phyloP scores from a whole-genome alignment of 2,797 vertebrate genomes.

The Nannoperca obscura region DNA sequence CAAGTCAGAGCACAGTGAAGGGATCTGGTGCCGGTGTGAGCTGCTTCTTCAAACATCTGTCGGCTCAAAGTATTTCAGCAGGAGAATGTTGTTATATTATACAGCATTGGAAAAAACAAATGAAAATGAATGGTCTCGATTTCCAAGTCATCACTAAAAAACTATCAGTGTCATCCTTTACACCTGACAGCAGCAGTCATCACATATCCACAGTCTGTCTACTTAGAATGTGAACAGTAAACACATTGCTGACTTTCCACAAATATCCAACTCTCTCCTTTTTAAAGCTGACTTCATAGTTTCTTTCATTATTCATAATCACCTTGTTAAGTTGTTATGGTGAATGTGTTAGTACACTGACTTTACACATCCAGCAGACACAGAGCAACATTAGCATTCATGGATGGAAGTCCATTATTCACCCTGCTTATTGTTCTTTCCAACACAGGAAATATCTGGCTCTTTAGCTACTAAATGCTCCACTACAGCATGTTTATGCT shows the following conservation, averaged over 20 bases:
- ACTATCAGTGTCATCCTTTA: neutral
- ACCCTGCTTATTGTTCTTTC: neutral
- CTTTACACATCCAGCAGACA: no score
- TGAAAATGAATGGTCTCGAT: neutral
- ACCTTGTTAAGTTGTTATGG: neutral
- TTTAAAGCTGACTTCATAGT: neutral
- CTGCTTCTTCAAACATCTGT: constrained; percentile 51
- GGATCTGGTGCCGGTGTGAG: constrained; percentile 46
- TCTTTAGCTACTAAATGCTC: no score
- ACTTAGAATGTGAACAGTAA: neutral
- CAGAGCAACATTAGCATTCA: neutral
- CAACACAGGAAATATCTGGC: no score
- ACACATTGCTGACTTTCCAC: neutral
- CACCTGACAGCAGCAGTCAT: neutral
- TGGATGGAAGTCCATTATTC: neutral
- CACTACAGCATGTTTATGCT: no score
- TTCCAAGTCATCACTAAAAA: constrained; percentile 3
- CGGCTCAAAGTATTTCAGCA: constrained; percentile 1
- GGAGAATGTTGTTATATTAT: constrained; percentile 9
- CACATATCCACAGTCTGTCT: neutral
- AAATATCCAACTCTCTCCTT: neutral
- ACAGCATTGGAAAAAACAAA: constrained; percentile 1
- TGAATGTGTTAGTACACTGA: no score
- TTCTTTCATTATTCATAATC: neutral
- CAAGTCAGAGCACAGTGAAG: constrained; percentile 41